A percentile compares a stretch with the other conserved stretches of the same genome.
Evolutionary conservation across 2,888 invertebrate genomes (phyloP).

Genomic region (Megamerina dolium): DNA sequence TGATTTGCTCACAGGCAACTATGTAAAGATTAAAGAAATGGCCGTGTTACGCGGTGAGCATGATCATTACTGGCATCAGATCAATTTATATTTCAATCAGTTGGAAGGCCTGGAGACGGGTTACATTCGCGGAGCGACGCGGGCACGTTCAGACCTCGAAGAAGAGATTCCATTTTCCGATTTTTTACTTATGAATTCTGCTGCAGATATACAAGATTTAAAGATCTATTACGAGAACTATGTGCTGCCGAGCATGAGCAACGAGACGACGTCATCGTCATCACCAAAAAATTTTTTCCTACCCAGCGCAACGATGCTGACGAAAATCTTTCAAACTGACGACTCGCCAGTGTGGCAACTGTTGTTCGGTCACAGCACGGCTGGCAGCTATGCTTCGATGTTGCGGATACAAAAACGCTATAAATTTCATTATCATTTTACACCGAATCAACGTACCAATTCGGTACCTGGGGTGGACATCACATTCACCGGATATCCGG

Average conservation of each 20-base stretch:
- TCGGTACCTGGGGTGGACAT: conserved; percentile 63
- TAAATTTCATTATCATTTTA: conserved; percentile 67
- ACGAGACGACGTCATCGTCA: conserved; percentile 11
- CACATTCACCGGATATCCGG: conserved; percentile 80
- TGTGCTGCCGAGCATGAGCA: conserved; percentile 27
- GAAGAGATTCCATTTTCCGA: conserved; percentile 59
- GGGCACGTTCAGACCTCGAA: conserved; percentile 58
- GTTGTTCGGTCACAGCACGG: conserved; percentile 74
- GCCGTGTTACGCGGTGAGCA: conserved; percentile 56
- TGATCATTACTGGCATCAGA: conserved; percentile 78
- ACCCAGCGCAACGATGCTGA: conserved; percentile 47
- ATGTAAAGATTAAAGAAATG: conserved; percentile 59
- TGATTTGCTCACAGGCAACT: conserved; percentile 55
- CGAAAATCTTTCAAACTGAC: conserved; percentile 34
- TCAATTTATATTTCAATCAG: conserved; percentile 70
- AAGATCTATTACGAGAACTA: conserved; percentile 47
- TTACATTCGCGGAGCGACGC: conserved; percentile 62
- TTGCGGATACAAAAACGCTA: conserved; percentile 78
- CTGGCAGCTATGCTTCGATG: conserved; percentile 76
- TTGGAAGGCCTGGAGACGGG: conserved; percentile 72
- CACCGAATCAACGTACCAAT: conserved; percentile 50
- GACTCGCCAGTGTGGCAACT: conserved; percentile 50
- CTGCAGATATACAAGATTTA: conserved; percentile 66
- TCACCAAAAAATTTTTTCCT: conserved; percentile 59
- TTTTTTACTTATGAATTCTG: conserved; percentile 68